Percentiles rank a stretch among this genome's conserved stretches.
Conservation (phyloP, 1,140 invertebrate species). For the Ladona fulva region DNA sequence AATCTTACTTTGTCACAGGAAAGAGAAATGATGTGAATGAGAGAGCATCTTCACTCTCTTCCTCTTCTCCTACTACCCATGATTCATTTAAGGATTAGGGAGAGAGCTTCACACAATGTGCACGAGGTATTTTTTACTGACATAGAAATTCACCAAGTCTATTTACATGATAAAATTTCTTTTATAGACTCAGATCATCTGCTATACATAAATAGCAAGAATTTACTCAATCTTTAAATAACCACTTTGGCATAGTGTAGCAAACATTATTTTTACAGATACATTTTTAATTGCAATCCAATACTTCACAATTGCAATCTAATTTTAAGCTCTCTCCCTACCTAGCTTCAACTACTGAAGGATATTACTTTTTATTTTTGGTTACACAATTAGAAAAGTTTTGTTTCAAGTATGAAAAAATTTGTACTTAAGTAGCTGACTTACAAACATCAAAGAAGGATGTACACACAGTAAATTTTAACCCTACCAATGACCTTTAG, state of each 20-base stretch:
- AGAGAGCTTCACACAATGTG: not conserved
- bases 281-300: not conserved
- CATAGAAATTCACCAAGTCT: constrained; percentile 7
- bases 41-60: not conserved
- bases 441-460: constrained; percentile 10
- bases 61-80: not conserved
- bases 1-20: not conserved
- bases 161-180: not conserved
- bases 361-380: not conserved
- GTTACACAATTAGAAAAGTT: constrained; percentile 6
- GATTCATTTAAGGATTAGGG: constrained; percentile 1
- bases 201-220: not conserved
- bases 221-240: not conserved
- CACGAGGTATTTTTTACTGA: constrained; percentile 1
- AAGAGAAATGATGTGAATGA: not conserved
- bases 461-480: not conserved
- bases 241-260: not conserved
- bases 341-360: constrained; percentile 4
- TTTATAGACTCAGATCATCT: not conserved
- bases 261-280: not conserved
- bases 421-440: constrained; percentile 9
- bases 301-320: not conserved
- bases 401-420: constrained; percentile 7
- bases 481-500: not conserved
- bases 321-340: not conserved